Percentiles rank a stretch among this genome's conserved stretches.
Evolutionary conservation across 2,888 invertebrate species (phyloP).

Genomic region (Nomada fabriciana): DNA sequence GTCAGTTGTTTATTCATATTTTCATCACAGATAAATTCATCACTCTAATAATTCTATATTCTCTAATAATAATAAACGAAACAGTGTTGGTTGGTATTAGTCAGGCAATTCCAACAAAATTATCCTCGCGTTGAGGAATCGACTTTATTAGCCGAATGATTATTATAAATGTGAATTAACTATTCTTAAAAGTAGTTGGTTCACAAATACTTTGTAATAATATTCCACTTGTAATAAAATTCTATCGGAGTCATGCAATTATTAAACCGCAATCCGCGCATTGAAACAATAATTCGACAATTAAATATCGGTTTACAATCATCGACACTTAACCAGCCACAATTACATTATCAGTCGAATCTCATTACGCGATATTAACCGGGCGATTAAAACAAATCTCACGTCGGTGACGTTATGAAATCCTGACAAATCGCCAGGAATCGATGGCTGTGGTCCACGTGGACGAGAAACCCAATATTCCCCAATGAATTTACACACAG

Average conservation of each 20-base stretch:
- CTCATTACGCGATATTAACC: slow-evolving; percentile 7
- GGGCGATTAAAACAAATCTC: slow-evolving; percentile 6
- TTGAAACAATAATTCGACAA: slow-evolving; percentile 12
- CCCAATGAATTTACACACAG: slow-evolving; percentile 3
- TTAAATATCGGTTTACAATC: background rate
- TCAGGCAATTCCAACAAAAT: too few species aligned
- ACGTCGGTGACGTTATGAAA: background rate
- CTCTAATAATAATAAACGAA: background rate
- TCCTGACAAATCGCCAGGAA: slow-evolving; percentile 16
- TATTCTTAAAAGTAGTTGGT: too few species aligned
- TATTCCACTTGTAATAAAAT: too few species aligned
- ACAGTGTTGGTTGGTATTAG: too few species aligned
- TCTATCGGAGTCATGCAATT: too few species aligned
- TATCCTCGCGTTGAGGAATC: too few species aligned
- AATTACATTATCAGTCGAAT: slow-evolving; percentile 8
- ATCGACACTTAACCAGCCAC: background rate
- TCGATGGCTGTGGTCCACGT: background rate
- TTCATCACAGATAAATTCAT: too few species aligned
- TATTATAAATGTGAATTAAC: too few species aligned
- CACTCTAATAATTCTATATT: too few species aligned
- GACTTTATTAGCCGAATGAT: too few species aligned
- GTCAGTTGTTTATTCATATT: too few species aligned
- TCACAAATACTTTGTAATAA: too few species aligned
- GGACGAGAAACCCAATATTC: background rate
- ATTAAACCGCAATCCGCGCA: background rate